Conservation (phyloP, 1,140 invertebrate species). For the Drosophila kohkoa region DNA sequence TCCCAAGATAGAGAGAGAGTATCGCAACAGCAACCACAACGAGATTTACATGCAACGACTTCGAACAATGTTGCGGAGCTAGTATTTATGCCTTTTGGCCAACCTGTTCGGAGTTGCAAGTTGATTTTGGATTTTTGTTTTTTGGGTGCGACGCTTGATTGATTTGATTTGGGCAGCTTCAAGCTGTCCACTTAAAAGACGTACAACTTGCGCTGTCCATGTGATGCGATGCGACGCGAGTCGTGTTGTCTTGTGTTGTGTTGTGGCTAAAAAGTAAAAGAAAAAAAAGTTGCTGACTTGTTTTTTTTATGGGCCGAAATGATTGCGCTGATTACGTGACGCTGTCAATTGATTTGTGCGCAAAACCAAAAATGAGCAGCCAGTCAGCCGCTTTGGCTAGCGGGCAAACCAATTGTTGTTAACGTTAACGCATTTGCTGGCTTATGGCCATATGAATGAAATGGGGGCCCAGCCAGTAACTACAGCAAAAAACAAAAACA, state of each 20-base stretch:
- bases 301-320: constrained; percentile 51
- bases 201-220: background rate
- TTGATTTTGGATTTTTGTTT: constrained; percentile 24
- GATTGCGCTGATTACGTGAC: constrained; percentile 81
- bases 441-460: constrained; percentile 68
- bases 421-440: constrained; percentile 44
- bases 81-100: constrained; percentile 17
- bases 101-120: constrained; percentile 48
- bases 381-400: constrained; percentile 22
- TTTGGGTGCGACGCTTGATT: constrained; percentile 54
- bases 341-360: constrained; percentile 77
- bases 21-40: background rate
- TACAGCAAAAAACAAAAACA: constrained; percentile 9
- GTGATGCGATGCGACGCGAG: constrained; percentile 14
- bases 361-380: constrained; percentile 39
- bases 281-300: constrained; percentile 42
- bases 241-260: constrained; percentile 33
- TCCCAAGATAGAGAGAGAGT: background rate
- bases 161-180: constrained; percentile 47
- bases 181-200: constrained; percentile 37
- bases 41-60: constrained; percentile 38
- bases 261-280: constrained; percentile 17
- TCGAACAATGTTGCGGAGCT: constrained; percentile 3
- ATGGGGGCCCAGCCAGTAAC: constrained; percentile 58
- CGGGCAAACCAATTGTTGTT: constrained; percentile 45